These are phyloP conservation scores for Zeugodacus cucurbitae DNA, from an alignment of 1,140 invertebrate genomes.

Conservation along the genomic window DNA sequence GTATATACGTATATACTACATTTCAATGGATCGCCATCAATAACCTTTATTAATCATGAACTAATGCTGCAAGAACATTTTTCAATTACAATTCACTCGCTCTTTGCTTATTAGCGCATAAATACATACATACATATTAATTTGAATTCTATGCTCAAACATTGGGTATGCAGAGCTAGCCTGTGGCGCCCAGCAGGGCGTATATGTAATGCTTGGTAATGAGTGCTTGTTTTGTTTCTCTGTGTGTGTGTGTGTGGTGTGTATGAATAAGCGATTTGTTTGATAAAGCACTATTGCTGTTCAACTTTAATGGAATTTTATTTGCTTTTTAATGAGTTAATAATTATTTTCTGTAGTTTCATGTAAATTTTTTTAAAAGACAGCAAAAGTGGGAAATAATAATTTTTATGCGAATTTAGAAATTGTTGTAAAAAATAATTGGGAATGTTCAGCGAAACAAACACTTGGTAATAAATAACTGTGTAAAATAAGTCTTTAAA, in stretches of 20 bases:
- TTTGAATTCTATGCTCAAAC: background rate
- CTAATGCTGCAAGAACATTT: background rate
- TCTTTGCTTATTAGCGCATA: background rate
- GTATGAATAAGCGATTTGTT: background rate
- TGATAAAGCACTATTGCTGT: background rate
- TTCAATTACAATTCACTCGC: background rate
- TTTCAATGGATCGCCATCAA: background rate
- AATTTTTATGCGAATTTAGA: no score
- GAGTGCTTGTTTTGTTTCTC: background rate
- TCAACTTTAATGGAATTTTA: background rate
- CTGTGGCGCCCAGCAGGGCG: background rate
- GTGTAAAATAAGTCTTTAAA: no score
- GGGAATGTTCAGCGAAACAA: no score
- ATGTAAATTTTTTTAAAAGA: no score
- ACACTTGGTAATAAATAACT: no score
- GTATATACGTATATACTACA: no score
- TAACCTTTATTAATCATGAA: background rate
- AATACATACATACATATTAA: background rate
- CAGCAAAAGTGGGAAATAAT: no score
- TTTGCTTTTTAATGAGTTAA: no score
- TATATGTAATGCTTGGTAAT: background rate
- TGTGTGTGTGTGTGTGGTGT: background rate
- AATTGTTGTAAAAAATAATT: no score
- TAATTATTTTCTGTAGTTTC: no score
- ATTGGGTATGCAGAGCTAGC: background rate